Conservation (phyloP, 2,888 invertebrate genomes). For the Orgyia antiqua region DNA sequence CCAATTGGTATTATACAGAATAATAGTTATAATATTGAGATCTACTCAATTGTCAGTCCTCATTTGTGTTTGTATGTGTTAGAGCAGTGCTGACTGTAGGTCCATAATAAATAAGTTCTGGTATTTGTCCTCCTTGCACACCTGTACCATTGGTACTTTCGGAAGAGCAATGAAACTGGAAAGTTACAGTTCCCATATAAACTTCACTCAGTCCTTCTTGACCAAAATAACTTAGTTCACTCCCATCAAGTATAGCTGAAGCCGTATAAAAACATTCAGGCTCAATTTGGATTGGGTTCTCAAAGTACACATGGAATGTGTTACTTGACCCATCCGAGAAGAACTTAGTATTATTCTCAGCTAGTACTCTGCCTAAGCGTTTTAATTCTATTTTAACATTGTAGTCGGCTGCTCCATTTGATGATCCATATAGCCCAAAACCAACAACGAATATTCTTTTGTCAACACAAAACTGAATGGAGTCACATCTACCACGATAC, state of each 20-base stretch:
- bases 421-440: conserved; percentile 96
- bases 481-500: conserved; percentile 96
- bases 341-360: conserved; percentile 95
- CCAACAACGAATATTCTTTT: conserved; percentile 97
- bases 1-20: conserved; percentile 41
- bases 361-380: conserved; percentile 90
- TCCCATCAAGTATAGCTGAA: conserved; percentile 95
- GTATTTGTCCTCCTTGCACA: conserved; percentile 98
- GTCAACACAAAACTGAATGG: conserved; percentile 97
- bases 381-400: conserved; percentile 96
- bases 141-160: conserved; percentile 99
- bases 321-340: conserved; percentile 98
- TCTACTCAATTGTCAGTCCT: conserved; percentile 69
- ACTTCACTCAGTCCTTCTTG: conserved; percentile 98
- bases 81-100: conserved; percentile 79
- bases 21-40: conserved; percentile 47
- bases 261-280: conserved; percentile 97
- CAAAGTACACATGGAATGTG: conserved; percentile 91
- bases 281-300: conserved; percentile 92
- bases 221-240: conserved; percentile 96
- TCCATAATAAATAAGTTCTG: conserved; percentile 96
- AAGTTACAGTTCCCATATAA: conserved; percentile 93
- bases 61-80: conserved; percentile 59
- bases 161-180: conserved; percentile 98
- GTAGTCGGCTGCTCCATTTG: conserved; percentile 96